A percentile compares a stretch with the other conserved stretches of the same genome.
Conservation (phyloP, 2,113 vertebrate genomes). For the Pleuronectes platessa region DNA sequence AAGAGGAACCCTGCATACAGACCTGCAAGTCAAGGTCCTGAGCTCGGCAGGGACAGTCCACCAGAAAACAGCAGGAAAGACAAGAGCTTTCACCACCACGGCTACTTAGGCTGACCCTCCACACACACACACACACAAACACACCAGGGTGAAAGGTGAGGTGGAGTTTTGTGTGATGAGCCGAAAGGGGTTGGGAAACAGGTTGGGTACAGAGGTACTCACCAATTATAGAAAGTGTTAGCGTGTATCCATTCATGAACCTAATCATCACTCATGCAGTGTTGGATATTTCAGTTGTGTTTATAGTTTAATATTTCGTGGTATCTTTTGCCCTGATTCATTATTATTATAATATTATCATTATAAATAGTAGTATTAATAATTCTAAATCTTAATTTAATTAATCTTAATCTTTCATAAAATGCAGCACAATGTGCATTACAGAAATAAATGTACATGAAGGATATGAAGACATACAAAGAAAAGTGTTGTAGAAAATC, state of each 20-base stretch:
- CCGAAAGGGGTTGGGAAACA: neutral
- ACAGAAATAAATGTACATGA: no score
- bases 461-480: no score
- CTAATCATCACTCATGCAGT: neutral
- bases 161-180: neutral
- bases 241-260: neutral
- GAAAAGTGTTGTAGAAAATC: no score
- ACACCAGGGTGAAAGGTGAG: constrained; percentile 34
- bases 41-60: constrained; percentile 12
- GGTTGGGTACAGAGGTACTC: no score
- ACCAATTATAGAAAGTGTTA: no score
- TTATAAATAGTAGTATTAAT: no score
- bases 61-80: constrained; percentile 5
- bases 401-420: no score
- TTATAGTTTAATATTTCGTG: neutral
- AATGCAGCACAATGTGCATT: no score
- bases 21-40: constrained; percentile 21
- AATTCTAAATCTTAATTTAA: no score
- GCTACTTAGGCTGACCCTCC: constrained; percentile 30
- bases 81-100: constrained; percentile 14
- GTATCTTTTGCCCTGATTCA: neutral
- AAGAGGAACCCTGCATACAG: neutral
- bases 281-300: neutral
- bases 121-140: neutral
- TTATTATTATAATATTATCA: neutral